Percentiles rank a stretch among this genome's conserved stretches.
Conservation (phyloP, 2,113 vertebrate genomes). For the Lophura nycthemera region DNA sequence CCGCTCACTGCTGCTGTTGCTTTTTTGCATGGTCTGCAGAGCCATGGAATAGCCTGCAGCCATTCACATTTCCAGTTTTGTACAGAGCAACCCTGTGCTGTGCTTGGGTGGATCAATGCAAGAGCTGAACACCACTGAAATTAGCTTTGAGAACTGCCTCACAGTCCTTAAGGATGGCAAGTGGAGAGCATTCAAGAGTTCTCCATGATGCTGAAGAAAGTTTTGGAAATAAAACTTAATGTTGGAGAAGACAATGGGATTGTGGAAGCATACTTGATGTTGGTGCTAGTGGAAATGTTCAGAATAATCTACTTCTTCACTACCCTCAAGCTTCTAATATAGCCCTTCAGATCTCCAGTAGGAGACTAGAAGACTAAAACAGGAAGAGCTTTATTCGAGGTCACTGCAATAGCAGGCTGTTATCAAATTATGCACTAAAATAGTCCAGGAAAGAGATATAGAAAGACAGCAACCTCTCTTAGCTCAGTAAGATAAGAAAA, state of each 20-base stretch:
- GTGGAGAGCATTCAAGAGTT: neutral
- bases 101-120: neutral
- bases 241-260: neutral
- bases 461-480: neutral
- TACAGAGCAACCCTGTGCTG: neutral
- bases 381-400: neutral
- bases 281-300: neutral
- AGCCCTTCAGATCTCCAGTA: neutral
- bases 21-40: neutral
- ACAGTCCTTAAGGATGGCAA: neutral
- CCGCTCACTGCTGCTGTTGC: too few relatives aligned
- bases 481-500: neutral
- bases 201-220: accelerated
- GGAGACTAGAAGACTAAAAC: neutral
- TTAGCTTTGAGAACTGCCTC: neutral
- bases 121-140: accelerated
- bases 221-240: neutral
- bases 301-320: neutral
- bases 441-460: neutral
- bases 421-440: neutral
- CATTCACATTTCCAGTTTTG: neutral
- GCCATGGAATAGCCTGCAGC: neutral
- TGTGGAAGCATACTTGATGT: neutral
- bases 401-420: neutral
- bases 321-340: neutral